Evolutionary conservation across 53 echinoderm and acorn worm species (phyloP).

Genomic region (Zoroaster sp.): DNA sequence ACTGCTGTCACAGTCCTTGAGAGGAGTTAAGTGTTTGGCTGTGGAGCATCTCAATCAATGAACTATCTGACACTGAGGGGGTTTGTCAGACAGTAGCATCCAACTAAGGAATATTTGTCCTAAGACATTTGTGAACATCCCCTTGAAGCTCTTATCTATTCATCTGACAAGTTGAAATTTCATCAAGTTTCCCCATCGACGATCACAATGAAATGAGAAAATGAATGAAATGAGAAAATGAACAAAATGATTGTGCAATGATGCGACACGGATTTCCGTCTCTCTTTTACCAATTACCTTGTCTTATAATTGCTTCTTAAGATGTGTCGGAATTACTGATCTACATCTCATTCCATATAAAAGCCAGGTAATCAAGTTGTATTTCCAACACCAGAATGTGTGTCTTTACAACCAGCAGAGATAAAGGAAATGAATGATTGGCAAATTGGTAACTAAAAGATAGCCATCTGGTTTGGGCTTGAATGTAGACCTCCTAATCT

Average conservation of each 20-base stretch:
- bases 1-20: background rate
- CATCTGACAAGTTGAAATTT: background rate
- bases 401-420: background rate
- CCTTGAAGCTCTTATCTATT: background rate
- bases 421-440: slow-evolving; percentile 37
- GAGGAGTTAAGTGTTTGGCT: background rate
- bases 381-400: background rate
- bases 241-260: background rate
- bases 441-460: slow-evolving; percentile 30
- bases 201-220: background rate
- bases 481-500: slow-evolving; percentile 6
- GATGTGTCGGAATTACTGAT: slow-evolving; percentile 12
- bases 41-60: background rate
- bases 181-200: background rate
- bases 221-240: background rate
- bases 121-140: background rate
- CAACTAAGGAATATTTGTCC: background rate
- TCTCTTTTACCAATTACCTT: background rate
- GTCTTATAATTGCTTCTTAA: slow-evolving; percentile 8
- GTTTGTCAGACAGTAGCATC: slow-evolving; percentile 15
- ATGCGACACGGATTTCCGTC: background rate
- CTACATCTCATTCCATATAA: background rate
- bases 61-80: background rate
- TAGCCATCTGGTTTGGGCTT: slow-evolving; percentile 11
- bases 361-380: background rate